phyloP scores from a whole-genome alignment of 2,888 invertebrate species.

The Anagyrus pseudococci region DNA sequence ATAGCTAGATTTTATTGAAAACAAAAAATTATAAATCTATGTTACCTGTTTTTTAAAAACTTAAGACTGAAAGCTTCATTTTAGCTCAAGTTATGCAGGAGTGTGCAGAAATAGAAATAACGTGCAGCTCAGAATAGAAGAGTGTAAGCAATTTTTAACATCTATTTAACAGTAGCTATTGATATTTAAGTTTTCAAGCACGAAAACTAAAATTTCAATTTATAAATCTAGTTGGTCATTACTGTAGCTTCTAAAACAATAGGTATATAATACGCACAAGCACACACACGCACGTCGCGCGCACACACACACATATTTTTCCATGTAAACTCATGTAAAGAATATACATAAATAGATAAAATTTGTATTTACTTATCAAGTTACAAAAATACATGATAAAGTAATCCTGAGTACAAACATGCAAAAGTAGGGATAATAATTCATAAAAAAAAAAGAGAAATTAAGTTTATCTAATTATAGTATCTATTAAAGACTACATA shows the following conservation, averaged over 20 bases:
- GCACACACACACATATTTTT: too few species aligned
- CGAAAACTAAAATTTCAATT: neutral
- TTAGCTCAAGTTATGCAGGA: too few species aligned
- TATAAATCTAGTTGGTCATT: too few species aligned
- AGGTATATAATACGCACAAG: too few species aligned
- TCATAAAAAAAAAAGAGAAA: conserved; percentile 22
- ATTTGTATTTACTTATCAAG: too few species aligned
- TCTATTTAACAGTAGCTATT: conserved; percentile 32
- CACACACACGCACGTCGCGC: too few species aligned
- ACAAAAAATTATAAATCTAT: conserved; percentile 30
- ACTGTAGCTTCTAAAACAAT: too few species aligned
- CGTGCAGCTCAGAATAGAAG: conserved; percentile 44
- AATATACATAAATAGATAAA: neutral
- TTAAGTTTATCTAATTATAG: neutral
- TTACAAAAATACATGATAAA: neutral
- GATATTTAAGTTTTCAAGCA: neutral
- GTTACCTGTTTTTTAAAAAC: conserved; percentile 42
- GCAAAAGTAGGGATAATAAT: conserved; percentile 17
- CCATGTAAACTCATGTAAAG: too few species aligned
- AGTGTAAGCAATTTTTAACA: conserved; percentile 44
- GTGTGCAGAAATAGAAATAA: conserved; percentile 43
- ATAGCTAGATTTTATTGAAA: too few species aligned
- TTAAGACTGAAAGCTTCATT: conserved; percentile 37
- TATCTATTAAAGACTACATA: too few species aligned
- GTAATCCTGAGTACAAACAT: conserved; percentile 14